These are phyloP conservation scores for Maniola hyperantus DNA, from an alignment of 2,888 invertebrate genomes.

Conservation along the genomic window DNA sequence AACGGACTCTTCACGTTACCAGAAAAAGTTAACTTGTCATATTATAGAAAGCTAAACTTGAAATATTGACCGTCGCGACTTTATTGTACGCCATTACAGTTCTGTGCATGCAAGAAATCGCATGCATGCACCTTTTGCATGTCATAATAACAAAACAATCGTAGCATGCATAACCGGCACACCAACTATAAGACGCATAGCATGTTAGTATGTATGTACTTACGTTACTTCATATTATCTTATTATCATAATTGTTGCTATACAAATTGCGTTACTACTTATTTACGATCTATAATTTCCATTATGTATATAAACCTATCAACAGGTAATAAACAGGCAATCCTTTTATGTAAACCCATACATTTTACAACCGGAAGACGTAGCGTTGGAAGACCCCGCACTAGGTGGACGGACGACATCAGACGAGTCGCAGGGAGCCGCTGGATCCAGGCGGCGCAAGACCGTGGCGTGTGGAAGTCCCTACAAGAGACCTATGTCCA, in stretches of 20 bases:
- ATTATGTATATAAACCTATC: neutral
- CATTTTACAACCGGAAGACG: too few species aligned
- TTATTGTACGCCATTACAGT: neutral
- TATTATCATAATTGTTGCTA: slow-evolving; percentile 12
- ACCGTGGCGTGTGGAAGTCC: too few species aligned
- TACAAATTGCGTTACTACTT: slow-evolving; percentile 1
- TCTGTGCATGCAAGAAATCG: neutral
- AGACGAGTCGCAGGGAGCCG: too few species aligned
- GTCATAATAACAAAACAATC: slow-evolving; percentile 7
- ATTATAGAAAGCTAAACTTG: neutral
- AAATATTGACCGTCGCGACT: neutral
- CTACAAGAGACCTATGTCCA: too few species aligned
- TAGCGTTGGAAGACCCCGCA: too few species aligned
- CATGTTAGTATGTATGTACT: neutral
- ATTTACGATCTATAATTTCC: slow-evolving; percentile 11
- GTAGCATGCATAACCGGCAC: slow-evolving; percentile 11
- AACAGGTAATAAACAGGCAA: neutral
- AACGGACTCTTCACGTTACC: too few species aligned
- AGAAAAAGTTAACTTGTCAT: neutral
- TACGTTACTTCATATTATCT: slow-evolving; percentile 10
- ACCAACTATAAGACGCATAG: neutral
- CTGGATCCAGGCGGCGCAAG: too few species aligned
- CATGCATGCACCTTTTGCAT: neutral
- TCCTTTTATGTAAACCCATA: neutral
- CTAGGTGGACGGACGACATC: too few species aligned